Conservation (phyloP, 2,797 vertebrate genomes). For the Myotis myotis region DNA sequence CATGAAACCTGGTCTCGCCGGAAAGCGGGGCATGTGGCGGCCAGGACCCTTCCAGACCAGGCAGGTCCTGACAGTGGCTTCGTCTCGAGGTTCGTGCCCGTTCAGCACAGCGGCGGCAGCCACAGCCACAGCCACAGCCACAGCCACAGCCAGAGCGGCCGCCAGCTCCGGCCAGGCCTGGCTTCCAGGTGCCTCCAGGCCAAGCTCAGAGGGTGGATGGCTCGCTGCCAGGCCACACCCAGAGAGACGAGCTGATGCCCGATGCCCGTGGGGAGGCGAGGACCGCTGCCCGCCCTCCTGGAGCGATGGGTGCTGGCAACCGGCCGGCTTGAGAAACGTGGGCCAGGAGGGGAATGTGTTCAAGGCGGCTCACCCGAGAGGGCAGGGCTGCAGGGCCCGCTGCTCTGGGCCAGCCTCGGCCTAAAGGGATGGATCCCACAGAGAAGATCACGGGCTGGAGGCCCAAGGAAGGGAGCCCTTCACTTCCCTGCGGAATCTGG, state of each 20-base stretch:
- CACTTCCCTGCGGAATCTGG: too few species aligned
- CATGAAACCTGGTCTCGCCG: constrained; percentile 55
- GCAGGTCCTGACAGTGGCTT: constrained; percentile 22
- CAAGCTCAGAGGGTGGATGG: not conserved
- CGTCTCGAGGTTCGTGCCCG: not conserved
- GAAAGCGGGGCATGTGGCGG: constrained; percentile 11
- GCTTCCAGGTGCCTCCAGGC: not conserved
- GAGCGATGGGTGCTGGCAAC: not conserved
- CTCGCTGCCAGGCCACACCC: not conserved
- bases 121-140: not conserved
- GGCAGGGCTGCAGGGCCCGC: too few species aligned
- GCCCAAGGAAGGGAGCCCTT: too few species aligned
- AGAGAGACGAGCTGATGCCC: not conserved
- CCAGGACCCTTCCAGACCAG: constrained; percentile 61
- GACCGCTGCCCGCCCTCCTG: not conserved
- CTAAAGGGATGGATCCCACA: too few species aligned
- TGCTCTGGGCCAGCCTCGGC: too few species aligned
- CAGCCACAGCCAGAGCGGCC: not conserved
- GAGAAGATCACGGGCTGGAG: too few species aligned
- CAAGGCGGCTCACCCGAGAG: too few species aligned
- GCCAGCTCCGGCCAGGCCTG: not conserved
- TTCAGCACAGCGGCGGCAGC: not conserved
- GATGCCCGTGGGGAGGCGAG: not conserved
- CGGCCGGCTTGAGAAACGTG: not conserved
- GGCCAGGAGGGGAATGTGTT: not conserved